Percentiles rank a stretch among this genome's conserved stretches.
phyloP scores from a whole-genome alignment of 2,888 invertebrate genomes.

The Falcaria lacertinaria region DNA sequence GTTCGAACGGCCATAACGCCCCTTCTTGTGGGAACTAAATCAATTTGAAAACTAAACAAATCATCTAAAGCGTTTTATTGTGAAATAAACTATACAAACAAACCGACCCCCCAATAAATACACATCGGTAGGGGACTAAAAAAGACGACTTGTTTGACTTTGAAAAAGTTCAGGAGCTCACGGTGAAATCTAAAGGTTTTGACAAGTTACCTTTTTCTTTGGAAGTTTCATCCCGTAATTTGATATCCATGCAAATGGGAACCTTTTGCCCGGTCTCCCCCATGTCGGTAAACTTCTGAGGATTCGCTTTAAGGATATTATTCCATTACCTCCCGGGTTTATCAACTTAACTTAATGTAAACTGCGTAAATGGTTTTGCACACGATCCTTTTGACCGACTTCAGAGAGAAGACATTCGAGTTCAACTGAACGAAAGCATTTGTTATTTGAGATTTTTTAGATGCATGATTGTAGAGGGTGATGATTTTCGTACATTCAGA shows the following conservation, averaged over 20 bases:
- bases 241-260: slow-evolving; percentile 1
- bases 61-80: background rate
- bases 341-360: background rate
- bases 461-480: too few relatives aligned
- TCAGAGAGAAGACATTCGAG: too few relatives aligned
- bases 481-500: too few relatives aligned
- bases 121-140: background rate
- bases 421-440: too few relatives aligned
- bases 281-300: background rate
- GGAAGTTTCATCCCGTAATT: background rate
- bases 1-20: background rate
- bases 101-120: background rate
- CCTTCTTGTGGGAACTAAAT: background rate
- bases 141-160: background rate
- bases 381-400: background rate
- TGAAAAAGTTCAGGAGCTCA: slow-evolving; percentile 1
- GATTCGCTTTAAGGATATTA: background rate
- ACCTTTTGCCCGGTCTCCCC: background rate
- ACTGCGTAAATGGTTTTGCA: background rate
- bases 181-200: background rate
- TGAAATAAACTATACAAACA: background rate
- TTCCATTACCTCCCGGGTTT: background rate
- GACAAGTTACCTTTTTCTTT: background rate
- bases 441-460: too few relatives aligned
- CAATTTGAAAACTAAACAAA: background rate